Evolutionary conservation across 2,888 invertebrate genomes (phyloP).

Genomic region (Myopa testacea): DNA sequence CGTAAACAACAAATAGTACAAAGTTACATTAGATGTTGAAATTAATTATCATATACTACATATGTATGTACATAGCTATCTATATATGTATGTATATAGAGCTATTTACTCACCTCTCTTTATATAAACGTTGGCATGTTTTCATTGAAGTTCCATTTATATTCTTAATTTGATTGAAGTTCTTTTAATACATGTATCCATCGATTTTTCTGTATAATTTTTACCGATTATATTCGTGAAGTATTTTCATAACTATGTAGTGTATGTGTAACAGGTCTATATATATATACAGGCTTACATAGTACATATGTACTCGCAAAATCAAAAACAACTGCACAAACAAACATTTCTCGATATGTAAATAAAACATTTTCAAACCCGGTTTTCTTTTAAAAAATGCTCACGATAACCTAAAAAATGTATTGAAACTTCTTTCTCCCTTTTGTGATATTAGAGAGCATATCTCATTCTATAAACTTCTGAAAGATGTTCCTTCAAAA

Average conservation of each 20-base stretch:
- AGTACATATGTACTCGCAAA: no score
- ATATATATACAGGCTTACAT: no score
- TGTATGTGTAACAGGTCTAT: no score
- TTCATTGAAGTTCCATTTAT: slow-evolving; percentile 28
- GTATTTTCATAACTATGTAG: no score
- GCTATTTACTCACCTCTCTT: slow-evolving; percentile 3
- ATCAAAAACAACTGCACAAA: not conserved
- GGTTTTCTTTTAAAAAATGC: no score
- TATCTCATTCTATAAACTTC: no score
- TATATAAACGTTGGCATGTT: slow-evolving; percentile 50
- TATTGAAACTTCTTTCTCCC: no score
- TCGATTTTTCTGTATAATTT: not conserved
- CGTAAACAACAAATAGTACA: slow-evolving; percentile 45
- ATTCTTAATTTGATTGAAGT: slow-evolving; percentile 15
- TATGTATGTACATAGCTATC: slow-evolving; percentile 45
- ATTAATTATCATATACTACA: slow-evolving; percentile 41
- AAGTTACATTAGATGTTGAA: slow-evolving; percentile 32
- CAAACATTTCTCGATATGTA: not conserved
- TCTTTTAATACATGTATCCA: not conserved
- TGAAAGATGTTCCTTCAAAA: not conserved
- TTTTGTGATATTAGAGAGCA: no score
- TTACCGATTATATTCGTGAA: not conserved
- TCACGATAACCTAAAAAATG: no score
- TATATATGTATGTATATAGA: not conserved
- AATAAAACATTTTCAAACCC: not conserved